Evolutionary conservation across 2,113 vertebrate species (phyloP).

Genomic region (Psettodes erumei): DNA sequence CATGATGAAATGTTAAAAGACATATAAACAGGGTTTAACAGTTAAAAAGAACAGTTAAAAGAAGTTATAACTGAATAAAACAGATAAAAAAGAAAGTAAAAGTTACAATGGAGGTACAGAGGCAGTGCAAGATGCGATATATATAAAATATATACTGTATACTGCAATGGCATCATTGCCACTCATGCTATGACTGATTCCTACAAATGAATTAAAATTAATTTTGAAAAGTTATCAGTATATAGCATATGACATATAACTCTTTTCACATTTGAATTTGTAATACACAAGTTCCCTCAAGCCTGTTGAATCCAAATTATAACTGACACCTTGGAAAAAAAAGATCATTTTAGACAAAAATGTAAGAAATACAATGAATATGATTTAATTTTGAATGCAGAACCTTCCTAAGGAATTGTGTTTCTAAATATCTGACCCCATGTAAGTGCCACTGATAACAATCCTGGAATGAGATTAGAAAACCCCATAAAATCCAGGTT

Average conservation of each 20-base stretch:
- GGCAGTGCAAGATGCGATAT: neutral
- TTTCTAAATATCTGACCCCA: slow-evolving; percentile 45
- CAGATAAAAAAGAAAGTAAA: neutral
- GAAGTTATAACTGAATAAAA: neutral
- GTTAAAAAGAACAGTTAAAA: neutral
- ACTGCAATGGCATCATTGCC: neutral
- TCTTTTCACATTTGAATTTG: too few relatives aligned
- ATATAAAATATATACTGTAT: neutral
- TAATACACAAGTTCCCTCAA: neutral
- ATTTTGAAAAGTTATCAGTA: neutral
- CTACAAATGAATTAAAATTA: neutral
- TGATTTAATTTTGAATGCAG: neutral
- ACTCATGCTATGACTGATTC: neutral
- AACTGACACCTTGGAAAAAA: neutral
- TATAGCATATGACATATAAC: neutral
- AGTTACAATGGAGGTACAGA: neutral
- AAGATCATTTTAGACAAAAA: neutral
- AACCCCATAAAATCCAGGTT: slow-evolving; percentile 45
- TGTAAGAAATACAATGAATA: neutral
- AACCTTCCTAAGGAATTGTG: slow-evolving; percentile 48
- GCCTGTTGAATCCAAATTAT: neutral
- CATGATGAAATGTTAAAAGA: neutral
- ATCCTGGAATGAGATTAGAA: slow-evolving; percentile 47
- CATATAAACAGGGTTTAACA: too few relatives aligned
- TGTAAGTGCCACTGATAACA: slow-evolving; percentile 52